phyloP scores from a whole-genome alignment of 2,113 vertebrate genomes.

The Oreochromis tanganicae region DNA sequence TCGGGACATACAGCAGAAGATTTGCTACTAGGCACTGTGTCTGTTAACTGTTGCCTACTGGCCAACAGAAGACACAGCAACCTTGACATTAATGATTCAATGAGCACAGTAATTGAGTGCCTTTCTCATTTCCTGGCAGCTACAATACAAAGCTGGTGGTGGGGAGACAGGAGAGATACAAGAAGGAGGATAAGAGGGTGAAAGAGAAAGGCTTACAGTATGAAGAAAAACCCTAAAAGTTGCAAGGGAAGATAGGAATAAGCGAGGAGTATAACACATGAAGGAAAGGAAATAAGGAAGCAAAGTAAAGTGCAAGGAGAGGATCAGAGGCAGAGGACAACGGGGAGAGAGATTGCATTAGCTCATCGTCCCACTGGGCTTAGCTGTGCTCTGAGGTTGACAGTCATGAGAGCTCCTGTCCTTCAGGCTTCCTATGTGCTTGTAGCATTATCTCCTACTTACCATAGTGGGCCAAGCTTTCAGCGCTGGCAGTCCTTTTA shows the following conservation, averaged over 20 bases:
- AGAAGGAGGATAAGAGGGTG: conserved; percentile 21
- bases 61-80: conserved; percentile 55
- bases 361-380: conserved; percentile 48
- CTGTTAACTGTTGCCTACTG: conserved; percentile 57
- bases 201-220: conserved; percentile 26
- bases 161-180: conserved; percentile 35
- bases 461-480: conserved; percentile 17
- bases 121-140: conserved; percentile 70
- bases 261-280: conserved; percentile 21
- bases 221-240: neutral
- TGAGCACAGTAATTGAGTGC: conserved; percentile 71
- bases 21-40: conserved; percentile 49
- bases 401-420: conserved; percentile 52
- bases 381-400: conserved; percentile 46
- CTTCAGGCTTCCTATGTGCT: conserved; percentile 43
- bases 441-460: conserved; percentile 48
- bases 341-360: conserved; percentile 45
- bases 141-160: conserved; percentile 46
- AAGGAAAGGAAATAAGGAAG: conserved; percentile 35
- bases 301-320: conserved; percentile 20
- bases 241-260: conserved; percentile 9
- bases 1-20: conserved; percentile 50
- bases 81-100: conserved; percentile 71
- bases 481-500: conserved; percentile 9
- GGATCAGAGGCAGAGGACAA: conserved; percentile 53